These are phyloP conservation scores for Notocelia uddmanniana DNA, from an alignment of 2,888 invertebrate genomes.

Conservation along the genomic window DNA sequence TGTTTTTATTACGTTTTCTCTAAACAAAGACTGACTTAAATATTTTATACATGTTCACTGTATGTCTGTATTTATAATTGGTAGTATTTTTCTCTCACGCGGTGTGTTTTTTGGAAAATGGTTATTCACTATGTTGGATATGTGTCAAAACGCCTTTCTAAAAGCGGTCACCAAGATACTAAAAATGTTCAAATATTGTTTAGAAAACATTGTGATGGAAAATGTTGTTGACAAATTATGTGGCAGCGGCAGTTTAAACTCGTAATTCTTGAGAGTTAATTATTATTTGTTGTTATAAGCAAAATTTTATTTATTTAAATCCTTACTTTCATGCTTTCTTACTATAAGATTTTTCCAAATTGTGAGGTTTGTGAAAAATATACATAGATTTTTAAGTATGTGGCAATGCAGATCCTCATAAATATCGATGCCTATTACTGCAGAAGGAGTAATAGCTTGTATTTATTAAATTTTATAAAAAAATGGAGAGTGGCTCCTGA, in stretches of 20 bases:
- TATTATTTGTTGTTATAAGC: slow-evolving; percentile 83
- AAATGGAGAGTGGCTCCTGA: slow-evolving; percentile 74
- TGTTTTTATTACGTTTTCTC: slow-evolving; percentile 83
- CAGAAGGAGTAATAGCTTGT: slow-evolving; percentile 72
- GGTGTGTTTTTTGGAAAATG: slow-evolving; percentile 76
- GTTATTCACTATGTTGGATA: slow-evolving; percentile 85
- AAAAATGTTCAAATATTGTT: slow-evolving; percentile 73
- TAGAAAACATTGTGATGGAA: slow-evolving; percentile 79
- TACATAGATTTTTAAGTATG: slow-evolving; percentile 86
- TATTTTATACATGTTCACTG: slow-evolving; percentile 85
- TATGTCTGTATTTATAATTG: slow-evolving; percentile 82
- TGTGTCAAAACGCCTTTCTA: slow-evolving; percentile 85
- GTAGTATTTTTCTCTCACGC: slow-evolving; percentile 77
- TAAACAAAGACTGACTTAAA: slow-evolving; percentile 85
- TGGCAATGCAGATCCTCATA: slow-evolving; percentile 86
- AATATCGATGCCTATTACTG: slow-evolving; percentile 74
- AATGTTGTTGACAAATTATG: slow-evolving; percentile 84
- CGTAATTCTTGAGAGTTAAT: slow-evolving; percentile 69
- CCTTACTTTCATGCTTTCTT: slow-evolving; percentile 64
- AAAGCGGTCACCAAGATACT: slow-evolving; percentile 78
- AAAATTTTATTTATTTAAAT: slow-evolving; percentile 83
- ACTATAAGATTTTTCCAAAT: slow-evolving; percentile 77
- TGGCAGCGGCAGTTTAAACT: slow-evolving; percentile 80
- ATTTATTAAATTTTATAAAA: slow-evolving; percentile 73
- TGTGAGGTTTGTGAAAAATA: slow-evolving; percentile 81